phyloP scores from a whole-genome alignment of 2,888 invertebrate genomes.

The Pristionchus arcanus region DNA sequence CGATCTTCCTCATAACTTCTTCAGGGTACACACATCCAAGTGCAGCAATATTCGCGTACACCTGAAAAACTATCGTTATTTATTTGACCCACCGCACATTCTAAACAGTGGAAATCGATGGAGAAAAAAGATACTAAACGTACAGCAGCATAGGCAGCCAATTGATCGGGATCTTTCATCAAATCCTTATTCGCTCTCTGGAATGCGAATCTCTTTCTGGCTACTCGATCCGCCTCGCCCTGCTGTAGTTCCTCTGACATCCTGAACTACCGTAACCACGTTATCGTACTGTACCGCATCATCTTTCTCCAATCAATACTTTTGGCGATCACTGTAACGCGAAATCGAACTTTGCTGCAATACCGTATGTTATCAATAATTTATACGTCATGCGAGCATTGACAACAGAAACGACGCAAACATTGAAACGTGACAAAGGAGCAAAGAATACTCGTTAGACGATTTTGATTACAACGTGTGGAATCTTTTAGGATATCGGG shows the following conservation, averaged over 20 bases:
- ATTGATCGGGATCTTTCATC: constrained; percentile 17
- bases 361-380: neutral
- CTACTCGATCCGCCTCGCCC: constrained; percentile 46
- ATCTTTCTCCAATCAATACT: neutral
- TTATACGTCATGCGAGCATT: constrained; percentile 4
- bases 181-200: constrained; percentile 35
- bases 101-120: neutral
- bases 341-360: neutral
- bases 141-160: constrained; percentile 53
- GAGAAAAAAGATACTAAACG: neutral
- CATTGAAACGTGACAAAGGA: neutral
- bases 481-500: neutral
- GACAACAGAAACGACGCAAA: constrained; percentile 6
- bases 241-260: constrained; percentile 48
- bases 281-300: neutral
- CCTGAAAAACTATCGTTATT: neutral
- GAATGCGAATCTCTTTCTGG: constrained; percentile 53
- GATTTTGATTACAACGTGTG: neutral
- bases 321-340: constrained; percentile 19
- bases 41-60: constrained; percentile 52
- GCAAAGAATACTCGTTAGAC: constrained; percentile 6
- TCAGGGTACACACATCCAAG: constrained; percentile 54
- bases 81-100: neutral
- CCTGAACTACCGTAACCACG: constrained; percentile 9
- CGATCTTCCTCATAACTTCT: constrained; percentile 53